Base-by-base conservation (phyloP, 2,888 invertebrate species). In the Diploptera punctata region DNA sequence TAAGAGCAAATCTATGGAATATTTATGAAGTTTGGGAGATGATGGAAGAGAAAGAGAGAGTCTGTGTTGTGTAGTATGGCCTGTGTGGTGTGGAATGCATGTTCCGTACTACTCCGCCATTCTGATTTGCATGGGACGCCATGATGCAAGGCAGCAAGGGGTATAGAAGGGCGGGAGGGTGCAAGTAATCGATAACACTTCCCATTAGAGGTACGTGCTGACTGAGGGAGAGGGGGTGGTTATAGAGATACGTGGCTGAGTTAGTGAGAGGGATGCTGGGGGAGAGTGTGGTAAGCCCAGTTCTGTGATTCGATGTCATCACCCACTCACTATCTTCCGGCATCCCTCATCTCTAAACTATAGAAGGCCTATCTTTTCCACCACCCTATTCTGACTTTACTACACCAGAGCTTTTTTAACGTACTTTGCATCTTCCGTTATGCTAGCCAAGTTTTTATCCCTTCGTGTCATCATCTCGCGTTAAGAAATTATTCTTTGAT, bases 51-150 rank as follows among this genome's bases (percentile, higher is more conserved):
- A 33, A 10, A 7, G 33, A 33, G 33, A 33, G 33, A 24, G 52
- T 21, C 47, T 47, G 47, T 2, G 10, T 3, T n/a, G 24, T 21
- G 13, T 3, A 7, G 24, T 33, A 33, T 33, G 10, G 21, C 49
- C 13, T 24, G 24, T 10, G 33, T 24, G 24, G 24, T 13, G 21
- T 5, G 52, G 52, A 24, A 24, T 24, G 52, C 52, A 24, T 52
- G 52, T 52, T 52, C 24, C 52, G 13, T 19, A 24, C 26, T 21
- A 26, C 54, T 49, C 72, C 72, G 72, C 72, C 72, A 72, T 72
- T 67, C 72, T 72, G 68, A 72, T 72, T 72, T 72, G 72, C 72
- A 72, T 72, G 61, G 67, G 72, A 67, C 72, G 72, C 72, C 72
- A 72, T 72, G 74, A 71, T 67, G 69, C 70, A 31, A 24, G 54